These are phyloP conservation scores for Spialia ferax DNA, from an alignment of 2,888 invertebrate genomes.

Conservation along the genomic window DNA sequence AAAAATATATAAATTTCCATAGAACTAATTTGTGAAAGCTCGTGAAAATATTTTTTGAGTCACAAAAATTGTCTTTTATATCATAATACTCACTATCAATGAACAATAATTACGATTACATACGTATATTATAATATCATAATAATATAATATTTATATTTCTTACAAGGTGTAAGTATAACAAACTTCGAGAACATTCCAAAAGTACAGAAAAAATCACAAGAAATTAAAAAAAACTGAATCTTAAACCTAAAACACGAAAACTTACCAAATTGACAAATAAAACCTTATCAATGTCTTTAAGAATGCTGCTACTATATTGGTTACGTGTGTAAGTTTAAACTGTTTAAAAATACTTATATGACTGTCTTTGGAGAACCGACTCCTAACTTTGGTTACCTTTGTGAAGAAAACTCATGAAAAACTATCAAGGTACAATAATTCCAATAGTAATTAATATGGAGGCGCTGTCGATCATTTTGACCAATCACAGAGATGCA, in stretches of 20 bases:
- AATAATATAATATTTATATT: conserved; percentile 19
- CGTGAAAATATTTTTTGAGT: conserved; percentile 77
- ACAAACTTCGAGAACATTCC: conserved; percentile 54
- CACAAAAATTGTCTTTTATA: conserved; percentile 82
- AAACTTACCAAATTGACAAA: conserved; percentile 68
- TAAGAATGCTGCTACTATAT: conserved; percentile 74
- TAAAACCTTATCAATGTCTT: conserved; percentile 74
- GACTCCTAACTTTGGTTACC: conserved; percentile 58
- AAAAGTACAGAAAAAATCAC: conserved; percentile 61
- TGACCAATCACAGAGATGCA: not conserved
- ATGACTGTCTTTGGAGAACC: conserved; percentile 51
- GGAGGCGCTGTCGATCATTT: not conserved
- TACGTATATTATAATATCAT: conserved; percentile 30
- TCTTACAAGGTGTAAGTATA: conserved; percentile 48
- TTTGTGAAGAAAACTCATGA: conserved; percentile 33
- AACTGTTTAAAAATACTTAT: conserved; percentile 29
- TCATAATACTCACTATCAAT: conserved; percentile 58
- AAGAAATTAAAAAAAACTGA: conserved; percentile 50
- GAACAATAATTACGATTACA: conserved; percentile 55
- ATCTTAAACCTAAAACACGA: conserved; percentile 62
- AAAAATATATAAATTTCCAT: conserved; percentile 79
- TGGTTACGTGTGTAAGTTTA: conserved; percentile 25
- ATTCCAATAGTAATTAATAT: not conserved
- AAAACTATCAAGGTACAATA: conserved; percentile 1
- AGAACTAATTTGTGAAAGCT: conserved; percentile 82